A percentile compares a stretch with the other conserved stretches of the same genome.
These are phyloP conservation scores for Tachina lurida DNA, from an alignment of 2,888 invertebrate genomes.

Conservation along the genomic window DNA sequence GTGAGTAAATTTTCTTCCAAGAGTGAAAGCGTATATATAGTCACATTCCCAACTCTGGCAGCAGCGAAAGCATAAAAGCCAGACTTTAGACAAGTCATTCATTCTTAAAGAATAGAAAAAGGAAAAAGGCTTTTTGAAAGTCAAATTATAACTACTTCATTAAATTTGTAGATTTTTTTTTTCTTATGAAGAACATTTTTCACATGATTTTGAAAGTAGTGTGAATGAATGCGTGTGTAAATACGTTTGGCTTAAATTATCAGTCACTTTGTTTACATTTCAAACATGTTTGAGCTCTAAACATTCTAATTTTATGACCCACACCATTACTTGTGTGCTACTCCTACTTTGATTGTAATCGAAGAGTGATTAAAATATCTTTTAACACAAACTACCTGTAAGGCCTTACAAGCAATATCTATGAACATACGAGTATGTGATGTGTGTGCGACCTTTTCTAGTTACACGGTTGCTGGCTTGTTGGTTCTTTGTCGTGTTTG, in stretches of 20 bases:
- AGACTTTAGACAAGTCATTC: too few relatives aligned
- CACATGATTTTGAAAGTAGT: background rate
- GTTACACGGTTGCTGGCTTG: background rate
- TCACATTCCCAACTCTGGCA: too few relatives aligned
- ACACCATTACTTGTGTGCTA: background rate
- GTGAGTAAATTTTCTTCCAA: too few relatives aligned
- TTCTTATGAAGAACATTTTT: too few relatives aligned
- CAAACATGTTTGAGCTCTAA: background rate
- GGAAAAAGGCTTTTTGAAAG: too few relatives aligned
- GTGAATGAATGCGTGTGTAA: background rate
- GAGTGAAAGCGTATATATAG: too few relatives aligned
- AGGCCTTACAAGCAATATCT: background rate
- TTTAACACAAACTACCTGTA: conserved; percentile 45
- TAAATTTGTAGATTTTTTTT: too few relatives aligned
- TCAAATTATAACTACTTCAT: too few relatives aligned
- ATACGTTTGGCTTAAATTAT: background rate
- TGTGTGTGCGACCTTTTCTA: background rate
- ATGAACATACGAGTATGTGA: too few relatives aligned
- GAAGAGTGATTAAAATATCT: conserved; percentile 11
- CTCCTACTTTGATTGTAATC: conserved; percentile 19
- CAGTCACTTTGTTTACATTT: background rate
- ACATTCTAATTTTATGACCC: conserved; percentile 27
- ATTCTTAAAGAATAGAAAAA: too few relatives aligned
- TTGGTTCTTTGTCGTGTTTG: background rate
- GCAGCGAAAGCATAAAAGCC: too few relatives aligned